Percentiles rank a stretch among this genome's conserved stretches.
Evolutionary conservation across 35 echinoderm and acorn worm species (phyloP).

Genomic region (Chiridota heheva): DNA sequence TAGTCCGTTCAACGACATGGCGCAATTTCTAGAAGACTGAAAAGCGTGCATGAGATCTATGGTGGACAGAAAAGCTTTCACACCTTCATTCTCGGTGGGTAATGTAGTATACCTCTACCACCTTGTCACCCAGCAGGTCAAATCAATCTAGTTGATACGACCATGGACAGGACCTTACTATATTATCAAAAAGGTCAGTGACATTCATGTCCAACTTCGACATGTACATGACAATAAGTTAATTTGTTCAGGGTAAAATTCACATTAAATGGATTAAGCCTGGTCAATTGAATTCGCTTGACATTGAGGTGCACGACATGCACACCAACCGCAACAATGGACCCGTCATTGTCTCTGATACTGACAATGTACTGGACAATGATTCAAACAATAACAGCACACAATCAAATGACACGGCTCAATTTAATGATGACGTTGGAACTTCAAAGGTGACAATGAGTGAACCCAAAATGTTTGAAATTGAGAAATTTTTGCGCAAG

Average conservation of each 20-base stretch:
- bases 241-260: not conserved
- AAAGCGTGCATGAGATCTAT: not conserved
- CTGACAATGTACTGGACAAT: not conserved
- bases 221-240: not conserved
- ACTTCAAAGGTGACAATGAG: too few relatives aligned
- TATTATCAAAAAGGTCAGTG: slow-evolving; percentile 16
- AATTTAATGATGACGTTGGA: not conserved
- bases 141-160: slow-evolving; percentile 17
- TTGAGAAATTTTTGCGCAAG: slow-evolving; percentile 17
- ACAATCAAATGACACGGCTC: not conserved
- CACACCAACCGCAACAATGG: not conserved
- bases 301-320: too few relatives aligned
- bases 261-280: slow-evolving; percentile 46
- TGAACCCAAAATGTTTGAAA: too few relatives aligned
- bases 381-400: too few relatives aligned
- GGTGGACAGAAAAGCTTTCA: not conserved
- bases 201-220: slow-evolving; percentile 31
- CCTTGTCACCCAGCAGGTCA: not conserved
- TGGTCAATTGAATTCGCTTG: too few relatives aligned
- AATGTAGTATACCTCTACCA: slow-evolving; percentile 44
- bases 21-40: slow-evolving; percentile 5
- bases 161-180: slow-evolving; percentile 47
- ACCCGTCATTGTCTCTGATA: not conserved
- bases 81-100: slow-evolving; percentile 28
- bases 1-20: not conserved